A percentile compares a stretch with the other conserved stretches of the same genome.
Evolutionary conservation across 2,797 vertebrate species (phyloP).

Genomic region (Taeniopygia guttata): DNA sequence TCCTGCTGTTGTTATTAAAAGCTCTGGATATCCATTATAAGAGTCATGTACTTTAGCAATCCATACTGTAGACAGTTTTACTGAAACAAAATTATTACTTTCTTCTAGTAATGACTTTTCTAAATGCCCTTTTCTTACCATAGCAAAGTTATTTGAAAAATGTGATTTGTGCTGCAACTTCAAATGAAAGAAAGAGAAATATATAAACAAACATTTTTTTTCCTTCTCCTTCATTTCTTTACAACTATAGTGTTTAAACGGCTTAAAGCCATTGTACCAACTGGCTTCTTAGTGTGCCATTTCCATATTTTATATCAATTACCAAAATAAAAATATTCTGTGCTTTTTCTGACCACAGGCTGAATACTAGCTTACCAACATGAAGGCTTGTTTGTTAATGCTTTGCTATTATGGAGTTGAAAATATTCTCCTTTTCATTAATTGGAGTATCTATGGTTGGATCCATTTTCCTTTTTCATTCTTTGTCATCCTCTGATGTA

Average conservation of each 20-base stretch:
- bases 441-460: neutral
- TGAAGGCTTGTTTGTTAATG: neutral
- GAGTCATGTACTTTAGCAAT: neutral
- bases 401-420: neutral
- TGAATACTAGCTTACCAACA: neutral
- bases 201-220: neutral
- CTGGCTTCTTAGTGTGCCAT: neutral
- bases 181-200: neutral
- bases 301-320: neutral
- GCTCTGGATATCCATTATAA: neutral
- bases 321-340: neutral
- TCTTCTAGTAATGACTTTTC: neutral
- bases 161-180: neutral
- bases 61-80: neutral
- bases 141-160: neutral
- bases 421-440: neutral
- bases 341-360: neutral
- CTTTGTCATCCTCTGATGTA: neutral
- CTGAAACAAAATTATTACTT: neutral
- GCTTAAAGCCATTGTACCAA: neutral
- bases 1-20: conserved; percentile 34
- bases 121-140: neutral
- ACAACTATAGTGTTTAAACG: neutral
- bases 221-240: neutral
- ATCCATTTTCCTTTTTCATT: neutral